These are phyloP conservation scores for Carassius gibelio DNA, from an alignment of 2,113 vertebrate genomes.

Conservation along the genomic window DNA sequence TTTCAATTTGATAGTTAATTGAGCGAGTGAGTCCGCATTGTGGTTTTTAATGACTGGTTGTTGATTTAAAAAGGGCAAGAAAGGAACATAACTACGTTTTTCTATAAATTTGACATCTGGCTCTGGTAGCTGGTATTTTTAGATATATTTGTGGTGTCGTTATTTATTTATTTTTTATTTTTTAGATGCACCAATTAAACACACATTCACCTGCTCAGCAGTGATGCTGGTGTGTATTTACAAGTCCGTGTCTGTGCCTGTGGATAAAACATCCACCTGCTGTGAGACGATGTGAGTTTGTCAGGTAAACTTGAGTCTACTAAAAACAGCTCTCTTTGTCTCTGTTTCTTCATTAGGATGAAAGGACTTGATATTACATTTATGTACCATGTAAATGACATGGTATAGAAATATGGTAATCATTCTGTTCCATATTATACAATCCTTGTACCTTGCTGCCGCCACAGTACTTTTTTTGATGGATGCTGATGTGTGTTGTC, in stretches of 20 bases:
- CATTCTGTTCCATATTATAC: background rate
- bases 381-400: background rate
- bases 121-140: constrained; percentile 14
- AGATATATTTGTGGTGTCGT: background rate
- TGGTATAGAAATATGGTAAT: constrained; percentile 6
- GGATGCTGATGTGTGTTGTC: background rate
- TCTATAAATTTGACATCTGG: background rate
- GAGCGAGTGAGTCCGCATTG: background rate
- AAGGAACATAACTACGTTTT: background rate
- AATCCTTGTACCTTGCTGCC: background rate
- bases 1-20: constrained; percentile 6
- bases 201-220: background rate
- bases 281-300: constrained; percentile 4
- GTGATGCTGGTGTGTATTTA: background rate
- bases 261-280: constrained; percentile 4
- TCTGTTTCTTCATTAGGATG: background rate
- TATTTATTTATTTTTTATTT: background rate
- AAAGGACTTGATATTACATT: background rate
- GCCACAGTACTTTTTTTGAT: no score
- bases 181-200: constrained; percentile 2
- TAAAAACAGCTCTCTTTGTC: constrained; percentile 5
- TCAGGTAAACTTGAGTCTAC: constrained; percentile 7
- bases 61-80: background rate
- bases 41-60: background rate
- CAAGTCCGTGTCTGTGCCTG: constrained; percentile 17